Evolutionary conservation across 2,797 vertebrate species (phyloP).

Genomic region (Botia almorhae): DNA sequence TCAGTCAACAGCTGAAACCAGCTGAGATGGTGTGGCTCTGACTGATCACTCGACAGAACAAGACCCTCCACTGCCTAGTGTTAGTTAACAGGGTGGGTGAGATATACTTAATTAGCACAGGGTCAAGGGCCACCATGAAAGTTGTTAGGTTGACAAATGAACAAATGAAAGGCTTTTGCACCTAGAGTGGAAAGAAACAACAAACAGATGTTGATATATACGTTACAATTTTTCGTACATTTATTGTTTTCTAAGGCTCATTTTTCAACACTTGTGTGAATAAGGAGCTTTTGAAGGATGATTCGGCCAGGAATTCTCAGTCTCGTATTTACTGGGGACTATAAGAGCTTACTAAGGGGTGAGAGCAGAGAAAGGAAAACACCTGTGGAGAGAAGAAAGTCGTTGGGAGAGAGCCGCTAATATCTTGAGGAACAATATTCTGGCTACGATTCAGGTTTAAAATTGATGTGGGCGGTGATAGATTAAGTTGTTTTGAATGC

Average conservation of each 20-base stretch:
- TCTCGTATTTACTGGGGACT: conserved; percentile 85
- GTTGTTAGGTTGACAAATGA: neutral
- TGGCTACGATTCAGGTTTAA: conserved; percentile 49
- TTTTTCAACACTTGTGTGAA: conserved; percentile 83
- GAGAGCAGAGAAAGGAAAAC: conserved; percentile 86
- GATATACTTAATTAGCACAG: neutral
- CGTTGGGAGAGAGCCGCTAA: conserved; percentile 73
- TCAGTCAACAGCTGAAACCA: conserved; percentile 79
- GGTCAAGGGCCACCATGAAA: conserved; percentile 12
- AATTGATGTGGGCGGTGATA: neutral
- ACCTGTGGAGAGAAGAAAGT: conserved; percentile 87
- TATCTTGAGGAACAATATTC: conserved; percentile 57
- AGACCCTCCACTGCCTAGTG: conserved; percentile 84
- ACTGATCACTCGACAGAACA: conserved; percentile 83
- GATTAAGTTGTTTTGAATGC: neutral
- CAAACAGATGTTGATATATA: neutral
- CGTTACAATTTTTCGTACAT: neutral
- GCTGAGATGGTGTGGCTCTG: conserved; percentile 86
- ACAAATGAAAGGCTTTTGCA: neutral
- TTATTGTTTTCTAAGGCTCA: conserved; percentile 73
- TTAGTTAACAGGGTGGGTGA: conserved; percentile 71
- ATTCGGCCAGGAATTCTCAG: conserved; percentile 83
- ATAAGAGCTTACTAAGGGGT: conserved; percentile 85
- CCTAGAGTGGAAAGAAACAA: too few species aligned
- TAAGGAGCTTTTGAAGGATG: conserved; percentile 85